These are phyloP conservation scores for Lophura nycthemera DNA, from an alignment of 2,113 vertebrate genomes.

Conservation along the genomic window DNA sequence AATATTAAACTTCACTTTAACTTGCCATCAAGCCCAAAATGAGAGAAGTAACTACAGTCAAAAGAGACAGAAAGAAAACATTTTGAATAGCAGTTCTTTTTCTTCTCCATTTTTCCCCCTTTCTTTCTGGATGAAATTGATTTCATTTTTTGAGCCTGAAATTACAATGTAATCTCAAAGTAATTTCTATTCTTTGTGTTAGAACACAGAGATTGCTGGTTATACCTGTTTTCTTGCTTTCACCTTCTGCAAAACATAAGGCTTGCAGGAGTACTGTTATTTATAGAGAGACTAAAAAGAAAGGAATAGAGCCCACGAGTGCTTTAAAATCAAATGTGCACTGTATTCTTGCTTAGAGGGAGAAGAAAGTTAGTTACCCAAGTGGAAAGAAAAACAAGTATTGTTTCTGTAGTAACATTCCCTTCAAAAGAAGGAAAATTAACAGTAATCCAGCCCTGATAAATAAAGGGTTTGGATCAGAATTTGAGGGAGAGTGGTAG, in stretches of 20 bases:
- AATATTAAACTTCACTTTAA: not conserved
- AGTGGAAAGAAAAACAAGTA: not conserved
- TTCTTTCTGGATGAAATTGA: not conserved
- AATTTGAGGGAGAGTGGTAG: not conserved
- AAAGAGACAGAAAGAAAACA: not conserved
- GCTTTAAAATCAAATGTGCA: not conserved
- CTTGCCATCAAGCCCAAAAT: not conserved
- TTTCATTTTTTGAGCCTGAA: slow-evolving; percentile 40
- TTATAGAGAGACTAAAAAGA: slow-evolving; percentile 24
- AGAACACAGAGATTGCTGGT: slow-evolving; percentile 11
- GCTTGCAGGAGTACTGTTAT: slow-evolving; percentile 11
- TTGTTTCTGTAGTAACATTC: not conserved
- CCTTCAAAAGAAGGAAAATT: not conserved
- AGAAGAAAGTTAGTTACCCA: not conserved
- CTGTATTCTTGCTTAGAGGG: not conserved
- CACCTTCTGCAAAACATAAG: slow-evolving; percentile 10
- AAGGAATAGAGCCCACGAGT: not conserved
- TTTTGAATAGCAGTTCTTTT: not conserved
- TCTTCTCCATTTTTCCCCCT: not conserved
- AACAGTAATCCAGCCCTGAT: not conserved
- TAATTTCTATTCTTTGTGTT: slow-evolving; percentile 3
- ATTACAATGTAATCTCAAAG: slow-evolving; percentile 18
- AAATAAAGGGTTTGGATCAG: not conserved
- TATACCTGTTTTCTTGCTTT: not conserved
- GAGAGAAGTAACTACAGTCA: not conserved